These are phyloP conservation scores for Harmothoe impar DNA, from an alignment of 2,888 invertebrate genomes.

Conservation along the genomic window DNA sequence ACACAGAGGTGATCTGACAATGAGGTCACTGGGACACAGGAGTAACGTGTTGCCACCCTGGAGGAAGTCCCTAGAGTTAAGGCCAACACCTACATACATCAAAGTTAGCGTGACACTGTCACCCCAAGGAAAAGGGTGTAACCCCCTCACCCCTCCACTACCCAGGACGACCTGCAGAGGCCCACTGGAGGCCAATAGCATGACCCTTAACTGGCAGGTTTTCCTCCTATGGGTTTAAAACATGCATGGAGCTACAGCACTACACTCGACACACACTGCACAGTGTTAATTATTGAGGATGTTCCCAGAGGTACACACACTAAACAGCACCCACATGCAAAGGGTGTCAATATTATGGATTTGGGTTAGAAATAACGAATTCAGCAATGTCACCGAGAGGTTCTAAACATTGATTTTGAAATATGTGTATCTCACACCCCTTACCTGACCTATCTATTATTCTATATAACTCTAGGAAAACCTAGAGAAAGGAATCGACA, in stretches of 20 bases:
- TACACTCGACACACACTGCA: background rate
- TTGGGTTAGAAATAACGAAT: too few relatives aligned
- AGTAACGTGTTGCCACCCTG: background rate
- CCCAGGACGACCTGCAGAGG: background rate
- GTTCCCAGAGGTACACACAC: background rate
- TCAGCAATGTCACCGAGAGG: too few relatives aligned
- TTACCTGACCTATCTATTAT: too few relatives aligned
- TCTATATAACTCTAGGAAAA: too few relatives aligned
- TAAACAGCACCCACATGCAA: too few relatives aligned
- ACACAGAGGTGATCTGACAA: too few relatives aligned
- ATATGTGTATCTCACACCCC: too few relatives aligned
- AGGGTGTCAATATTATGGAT: too few relatives aligned
- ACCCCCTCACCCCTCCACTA: background rate
- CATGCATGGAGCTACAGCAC: slow-evolving; percentile 2
- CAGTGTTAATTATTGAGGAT: background rate
- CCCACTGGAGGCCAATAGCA: background rate
- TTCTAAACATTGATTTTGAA: too few relatives aligned
- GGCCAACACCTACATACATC: background rate
- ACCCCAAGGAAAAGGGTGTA: background rate
- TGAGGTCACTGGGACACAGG: too few relatives aligned
- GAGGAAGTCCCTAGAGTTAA: background rate
- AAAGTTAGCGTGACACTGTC: background rate
- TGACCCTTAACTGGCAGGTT: background rate
- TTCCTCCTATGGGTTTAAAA: background rate
- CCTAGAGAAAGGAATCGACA: too few relatives aligned